A percentile compares a stretch with the other conserved stretches of the same genome.
Evolutionary conservation across 2,113 vertebrate genomes (phyloP).

Genomic region (Myrmecobius fasciatus): DNA sequence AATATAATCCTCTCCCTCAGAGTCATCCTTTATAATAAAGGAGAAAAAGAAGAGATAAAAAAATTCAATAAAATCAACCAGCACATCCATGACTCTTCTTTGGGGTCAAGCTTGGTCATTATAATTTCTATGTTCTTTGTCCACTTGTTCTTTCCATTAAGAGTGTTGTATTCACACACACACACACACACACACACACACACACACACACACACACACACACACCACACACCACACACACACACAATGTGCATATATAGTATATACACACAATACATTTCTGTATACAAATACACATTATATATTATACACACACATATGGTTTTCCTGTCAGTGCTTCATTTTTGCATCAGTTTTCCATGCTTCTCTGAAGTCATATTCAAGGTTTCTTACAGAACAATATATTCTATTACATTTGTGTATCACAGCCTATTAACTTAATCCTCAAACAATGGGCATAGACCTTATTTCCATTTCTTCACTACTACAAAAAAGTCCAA

Average conservation of each 20-base stretch:
- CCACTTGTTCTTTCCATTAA: background rate
- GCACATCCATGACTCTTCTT: background rate
- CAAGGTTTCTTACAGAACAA: background rate
- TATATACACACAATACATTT: too few species aligned
- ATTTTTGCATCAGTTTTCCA: background rate
- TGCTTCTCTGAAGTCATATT: background rate
- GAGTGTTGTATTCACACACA: background rate
- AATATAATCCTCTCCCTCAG: background rate
- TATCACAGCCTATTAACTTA: background rate
- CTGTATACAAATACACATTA: background rate
- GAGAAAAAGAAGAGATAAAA: background rate
- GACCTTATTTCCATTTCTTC: background rate
- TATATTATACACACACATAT: background rate
- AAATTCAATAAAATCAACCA: background rate
- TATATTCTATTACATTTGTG: background rate
- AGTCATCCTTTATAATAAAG: background rate
- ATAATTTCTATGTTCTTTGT: background rate
- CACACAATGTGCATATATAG: too few species aligned
- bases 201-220: background rate
- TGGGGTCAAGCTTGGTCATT: background rate
- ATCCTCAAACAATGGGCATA: background rate
- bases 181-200: too few species aligned
- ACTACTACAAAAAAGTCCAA: background rate
- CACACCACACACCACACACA: background rate
- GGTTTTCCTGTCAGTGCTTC: background rate